Evolutionary conservation across 2,888 invertebrate species (phyloP).

Genomic region (Euclidia mi): DNA sequence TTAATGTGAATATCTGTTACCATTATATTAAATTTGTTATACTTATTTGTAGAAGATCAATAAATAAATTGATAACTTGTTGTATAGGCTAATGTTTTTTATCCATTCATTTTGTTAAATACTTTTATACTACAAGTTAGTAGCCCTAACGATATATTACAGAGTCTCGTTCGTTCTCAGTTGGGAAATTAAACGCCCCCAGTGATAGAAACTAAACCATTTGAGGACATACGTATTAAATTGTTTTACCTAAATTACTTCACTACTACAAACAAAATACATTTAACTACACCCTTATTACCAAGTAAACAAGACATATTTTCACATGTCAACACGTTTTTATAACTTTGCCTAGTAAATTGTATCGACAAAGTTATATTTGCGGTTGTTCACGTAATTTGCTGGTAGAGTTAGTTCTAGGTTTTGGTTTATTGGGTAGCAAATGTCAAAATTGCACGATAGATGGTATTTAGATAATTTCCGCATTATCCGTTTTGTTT

Average conservation of each 20-base stretch:
- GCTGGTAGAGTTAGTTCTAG: background rate
- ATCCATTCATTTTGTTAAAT: too few relatives aligned
- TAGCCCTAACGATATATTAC: background rate
- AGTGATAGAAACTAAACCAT: slow-evolving; percentile 60
- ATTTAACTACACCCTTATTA: slow-evolving; percentile 9
- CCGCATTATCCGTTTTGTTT: slow-evolving; percentile 47
- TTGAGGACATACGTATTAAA: slow-evolving; percentile 40
- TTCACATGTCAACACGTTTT: slow-evolving; percentile 5
- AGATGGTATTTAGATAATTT: slow-evolving; percentile 45
- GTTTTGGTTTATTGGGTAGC: slow-evolving; percentile 19
- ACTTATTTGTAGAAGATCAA: too few relatives aligned
- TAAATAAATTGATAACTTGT: too few relatives aligned
- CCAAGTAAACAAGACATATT: slow-evolving; percentile 13
- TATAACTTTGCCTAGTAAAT: slow-evolving; percentile 19
- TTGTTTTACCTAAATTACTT: slow-evolving; percentile 16
- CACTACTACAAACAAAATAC: slow-evolving; percentile 4
- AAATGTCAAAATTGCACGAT: slow-evolving; percentile 20
- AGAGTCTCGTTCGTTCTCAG: background rate
- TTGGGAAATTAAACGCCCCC: slow-evolving; percentile 26
- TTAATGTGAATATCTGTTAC: too few relatives aligned
- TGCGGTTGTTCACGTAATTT: slow-evolving; percentile 18
- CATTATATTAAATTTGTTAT: too few relatives aligned
- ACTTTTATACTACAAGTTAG: background rate
- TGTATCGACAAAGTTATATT: slow-evolving; percentile 22
- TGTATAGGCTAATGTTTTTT: too few relatives aligned